Evolutionary conservation across 2,113 vertebrate genomes (phyloP).

Genomic region (Clarias batrachus): DNA sequence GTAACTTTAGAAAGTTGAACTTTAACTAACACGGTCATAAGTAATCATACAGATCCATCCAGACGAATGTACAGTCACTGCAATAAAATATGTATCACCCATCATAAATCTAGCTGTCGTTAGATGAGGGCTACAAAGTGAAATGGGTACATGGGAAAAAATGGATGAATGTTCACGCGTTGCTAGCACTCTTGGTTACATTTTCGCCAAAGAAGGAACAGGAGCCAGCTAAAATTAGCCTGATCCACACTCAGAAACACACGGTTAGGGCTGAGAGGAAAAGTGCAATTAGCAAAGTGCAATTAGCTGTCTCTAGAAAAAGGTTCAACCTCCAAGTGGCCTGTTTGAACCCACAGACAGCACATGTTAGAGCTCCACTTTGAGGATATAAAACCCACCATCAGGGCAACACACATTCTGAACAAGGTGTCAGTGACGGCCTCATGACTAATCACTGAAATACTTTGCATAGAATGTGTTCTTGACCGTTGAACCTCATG

Average conservation of each 20-base stretch:
- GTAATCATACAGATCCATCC: neutral
- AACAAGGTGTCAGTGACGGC: neutral
- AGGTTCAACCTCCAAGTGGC: neutral
- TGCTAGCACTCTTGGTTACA: neutral
- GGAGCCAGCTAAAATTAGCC: neutral
- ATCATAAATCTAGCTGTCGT: neutral
- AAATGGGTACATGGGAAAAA: no score
- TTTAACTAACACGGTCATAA: constrained; percentile 5
- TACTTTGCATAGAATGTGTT: neutral
- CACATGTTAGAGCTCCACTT: neutral
- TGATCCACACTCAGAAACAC: neutral
- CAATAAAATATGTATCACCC: neutral
- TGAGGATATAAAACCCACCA: neutral
- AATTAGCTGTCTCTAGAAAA: neutral
- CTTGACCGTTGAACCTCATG: neutral
- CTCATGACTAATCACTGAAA: neutral
- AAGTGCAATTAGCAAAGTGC: constrained; percentile 1
- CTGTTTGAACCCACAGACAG: neutral
- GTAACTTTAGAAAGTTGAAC: neutral
- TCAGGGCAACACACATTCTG: neutral
- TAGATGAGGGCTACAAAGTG: neutral
- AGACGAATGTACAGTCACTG: neutral
- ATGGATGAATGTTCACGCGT: neutral
- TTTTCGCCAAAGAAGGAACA: neutral
- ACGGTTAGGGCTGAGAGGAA: neutral